These are phyloP conservation scores for Suricata suricatta DNA, from an alignment of 2,113 vertebrate species.

Conservation along the genomic window DNA sequence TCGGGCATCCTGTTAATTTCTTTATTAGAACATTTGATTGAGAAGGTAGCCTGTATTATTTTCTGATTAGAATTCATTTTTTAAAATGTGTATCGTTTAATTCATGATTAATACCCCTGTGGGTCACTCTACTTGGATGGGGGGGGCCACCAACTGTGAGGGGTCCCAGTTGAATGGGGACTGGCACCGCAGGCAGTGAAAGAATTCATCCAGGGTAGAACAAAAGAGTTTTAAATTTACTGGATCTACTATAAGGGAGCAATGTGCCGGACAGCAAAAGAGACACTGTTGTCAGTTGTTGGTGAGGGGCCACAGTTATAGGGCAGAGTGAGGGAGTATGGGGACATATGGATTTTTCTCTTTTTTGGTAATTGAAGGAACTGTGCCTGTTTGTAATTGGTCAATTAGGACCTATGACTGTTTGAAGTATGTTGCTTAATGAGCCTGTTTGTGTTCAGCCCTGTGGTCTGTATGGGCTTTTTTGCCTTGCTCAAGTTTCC, in stretches of 20 bases:
- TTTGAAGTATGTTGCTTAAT: neutral
- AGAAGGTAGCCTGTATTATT: neutral
- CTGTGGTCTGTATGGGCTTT: neutral
- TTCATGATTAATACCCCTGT: neutral
- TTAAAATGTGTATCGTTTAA: neutral
- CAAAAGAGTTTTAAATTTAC: neutral
- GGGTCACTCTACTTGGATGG: neutral
- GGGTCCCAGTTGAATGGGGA: neutral
- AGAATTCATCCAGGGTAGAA: neutral
- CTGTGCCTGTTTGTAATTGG: neutral
- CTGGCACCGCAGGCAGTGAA: neutral
- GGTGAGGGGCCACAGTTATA: neutral
- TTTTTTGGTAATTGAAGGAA: neutral
- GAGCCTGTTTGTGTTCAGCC: neutral
- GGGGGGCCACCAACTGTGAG: neutral
- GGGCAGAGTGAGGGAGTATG: neutral
- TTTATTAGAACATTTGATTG: neutral
- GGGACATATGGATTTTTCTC: neutral
- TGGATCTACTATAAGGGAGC: neutral
- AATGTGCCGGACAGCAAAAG: neutral
- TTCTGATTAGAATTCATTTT: neutral
- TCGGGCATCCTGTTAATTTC: neutral
- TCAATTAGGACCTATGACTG: neutral
- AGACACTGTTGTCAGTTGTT: neutral
- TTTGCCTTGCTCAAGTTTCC: neutral